phyloP scores from a whole-genome alignment of 2,797 vertebrate genomes.

The Tachyglossus aculeatus region DNA sequence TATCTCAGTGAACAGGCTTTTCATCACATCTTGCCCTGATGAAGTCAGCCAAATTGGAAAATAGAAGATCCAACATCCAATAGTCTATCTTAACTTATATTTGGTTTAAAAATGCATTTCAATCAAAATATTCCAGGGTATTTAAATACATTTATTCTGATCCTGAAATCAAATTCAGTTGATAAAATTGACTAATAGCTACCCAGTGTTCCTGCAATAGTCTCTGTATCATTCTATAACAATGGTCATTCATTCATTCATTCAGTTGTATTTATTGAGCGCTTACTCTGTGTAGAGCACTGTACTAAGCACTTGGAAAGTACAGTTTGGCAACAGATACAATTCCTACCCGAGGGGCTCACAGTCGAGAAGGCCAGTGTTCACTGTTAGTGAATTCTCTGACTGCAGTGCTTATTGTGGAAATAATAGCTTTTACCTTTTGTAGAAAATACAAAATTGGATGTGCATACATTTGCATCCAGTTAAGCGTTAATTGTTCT shows the following conservation, averaged over 20 bases:
- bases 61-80: background rate
- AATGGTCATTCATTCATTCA: background rate
- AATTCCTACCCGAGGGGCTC: no score
- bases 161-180: conserved; percentile 12
- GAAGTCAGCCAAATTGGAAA: no score
- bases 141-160: conserved; percentile 4
- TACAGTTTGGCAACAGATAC: no score
- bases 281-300: no score
- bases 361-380: no score
- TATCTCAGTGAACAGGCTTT: no score
- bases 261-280: no score
- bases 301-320: no score
- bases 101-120: background rate
- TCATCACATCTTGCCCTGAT: no score
- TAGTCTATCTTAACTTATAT: background rate
- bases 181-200: background rate
- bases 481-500: conserved; percentile 18
- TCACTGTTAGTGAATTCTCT: background rate
- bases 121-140: background rate
- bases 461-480: conserved; percentile 16
- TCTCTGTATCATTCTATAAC: conserved; percentile 15
- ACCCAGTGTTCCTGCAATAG: conserved; percentile 16
- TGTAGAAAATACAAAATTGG: conserved; percentile 22
- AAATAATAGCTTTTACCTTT: background rate
- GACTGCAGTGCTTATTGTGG: accelerated